These are phyloP conservation scores for Amia ocellicauda DNA, from an alignment of 2,113 vertebrate species.

Conservation along the genomic window DNA sequence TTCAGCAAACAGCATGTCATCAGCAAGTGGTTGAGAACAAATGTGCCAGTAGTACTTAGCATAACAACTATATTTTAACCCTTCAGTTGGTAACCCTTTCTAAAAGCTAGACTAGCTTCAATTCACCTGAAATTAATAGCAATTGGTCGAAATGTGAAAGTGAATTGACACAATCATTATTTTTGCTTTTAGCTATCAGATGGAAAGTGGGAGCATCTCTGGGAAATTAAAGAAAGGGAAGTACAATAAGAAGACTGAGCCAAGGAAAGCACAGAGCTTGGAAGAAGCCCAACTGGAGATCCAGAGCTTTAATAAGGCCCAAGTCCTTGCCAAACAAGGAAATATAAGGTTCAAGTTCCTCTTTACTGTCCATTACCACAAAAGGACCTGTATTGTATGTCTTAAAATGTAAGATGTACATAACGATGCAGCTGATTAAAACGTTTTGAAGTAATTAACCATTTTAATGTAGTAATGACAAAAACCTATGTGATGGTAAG, in stretches of 20 bases:
- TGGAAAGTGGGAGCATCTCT: constrained; percentile 51
- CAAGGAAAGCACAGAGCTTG: constrained; percentile 67
- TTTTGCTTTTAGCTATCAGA: constrained; percentile 52
- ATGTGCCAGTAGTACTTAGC: not conserved
- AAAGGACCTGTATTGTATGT: no score
- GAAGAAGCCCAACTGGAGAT: constrained; percentile 59
- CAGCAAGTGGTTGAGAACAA: no score
- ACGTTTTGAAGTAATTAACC: no score
- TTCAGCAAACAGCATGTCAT: no score
- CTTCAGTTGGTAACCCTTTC: not conserved
- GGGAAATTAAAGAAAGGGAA: constrained; percentile 58
- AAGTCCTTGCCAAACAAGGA: constrained; percentile 37
- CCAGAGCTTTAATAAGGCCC: constrained; percentile 43
- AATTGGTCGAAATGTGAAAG: not conserved
- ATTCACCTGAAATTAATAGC: not conserved
- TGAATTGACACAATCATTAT: not conserved
- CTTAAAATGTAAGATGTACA: no score
- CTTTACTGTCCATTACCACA: no score
- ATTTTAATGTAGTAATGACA: no score
- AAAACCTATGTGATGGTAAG: no score
- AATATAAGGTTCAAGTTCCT: constrained; percentile 40
- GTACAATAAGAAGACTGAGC: constrained; percentile 40
- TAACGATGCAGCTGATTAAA: no score
- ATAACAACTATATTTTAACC: not conserved
- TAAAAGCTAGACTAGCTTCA: not conserved